Evolutionary conservation across 2,113 vertebrate species (phyloP).

Genomic region (Cygnus atratus): DNA sequence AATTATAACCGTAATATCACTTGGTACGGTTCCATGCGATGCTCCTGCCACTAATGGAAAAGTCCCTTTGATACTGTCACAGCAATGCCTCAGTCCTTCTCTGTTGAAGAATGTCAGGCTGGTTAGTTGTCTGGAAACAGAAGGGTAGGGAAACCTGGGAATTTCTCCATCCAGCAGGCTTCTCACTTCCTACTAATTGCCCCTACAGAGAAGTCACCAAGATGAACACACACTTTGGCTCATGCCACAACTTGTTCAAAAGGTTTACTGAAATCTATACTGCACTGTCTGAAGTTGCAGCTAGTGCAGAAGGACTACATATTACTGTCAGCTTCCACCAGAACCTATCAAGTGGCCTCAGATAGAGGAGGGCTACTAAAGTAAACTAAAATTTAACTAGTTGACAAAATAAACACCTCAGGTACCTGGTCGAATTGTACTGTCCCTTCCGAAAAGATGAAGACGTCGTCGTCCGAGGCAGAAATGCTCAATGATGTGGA

Average conservation of each 20-base stretch:
- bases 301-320: background rate
- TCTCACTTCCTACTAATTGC: background rate
- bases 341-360: background rate
- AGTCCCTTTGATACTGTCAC: background rate
- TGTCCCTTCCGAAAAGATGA: slow-evolving; percentile 95
- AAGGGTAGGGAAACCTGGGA: background rate
- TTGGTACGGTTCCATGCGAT: background rate
- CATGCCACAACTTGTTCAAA: background rate
- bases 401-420: accelerated
- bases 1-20: background rate
- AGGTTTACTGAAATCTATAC: background rate
- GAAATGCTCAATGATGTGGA: slow-evolving; percentile 98
- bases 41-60: no score
- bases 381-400: background rate
- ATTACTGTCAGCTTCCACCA: background rate
- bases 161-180: background rate
- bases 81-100: no score
- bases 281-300: background rate
- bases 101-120: background rate
- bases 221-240: background rate
- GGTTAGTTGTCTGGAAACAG: background rate
- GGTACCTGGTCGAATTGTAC: slow-evolving; percentile 93
- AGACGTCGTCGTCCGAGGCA: slow-evolving; percentile 92
- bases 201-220: background rate
- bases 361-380: background rate